Evolutionary conservation across 2,888 invertebrate genomes (phyloP), one percentile per base, ranked within the genome.

Genomic region (Drosophila pseudotakahashii): DNA sequence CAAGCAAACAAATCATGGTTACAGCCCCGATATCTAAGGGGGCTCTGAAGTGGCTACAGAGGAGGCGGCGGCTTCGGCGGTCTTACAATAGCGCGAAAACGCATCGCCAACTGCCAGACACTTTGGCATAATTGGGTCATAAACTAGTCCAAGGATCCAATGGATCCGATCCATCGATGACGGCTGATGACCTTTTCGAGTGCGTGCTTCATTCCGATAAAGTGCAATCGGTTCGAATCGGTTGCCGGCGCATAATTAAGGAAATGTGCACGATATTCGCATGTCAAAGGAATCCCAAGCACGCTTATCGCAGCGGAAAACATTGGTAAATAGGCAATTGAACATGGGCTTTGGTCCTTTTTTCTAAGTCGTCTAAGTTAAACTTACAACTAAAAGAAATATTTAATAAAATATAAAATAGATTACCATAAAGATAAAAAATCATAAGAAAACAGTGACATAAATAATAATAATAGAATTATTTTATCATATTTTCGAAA

Each of bases 111-210:
- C 77, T 85, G 86, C 66, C 87, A 87, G 79, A 84, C 73, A 78
- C 79, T 84, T 85, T 85, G 85, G 82, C 89, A 89, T 78, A 85
- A 89, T 85, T 87, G 88, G 85, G 88, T 89, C 85, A 85, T 54
- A 87, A 85, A 89, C 69, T 79, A 81, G 88, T 74, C 75, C 85
- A 85, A 89, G 85, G 85, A 84, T 78, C 53, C 55, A 2, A 19
- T 19, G 16, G 32, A 52, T 16, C 45, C 59, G 39, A 36, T 36
- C 36, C 36, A 32, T 50, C 58, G 52, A 60, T 72, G 55, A 58
- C 44, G 62, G 76, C 72, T 76, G 66, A 67, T 76, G 76, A 75
- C 72, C 76, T 75, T 75, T 71, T 69, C 16, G 57, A 58, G 53
- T 61, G 71, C 42, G 53, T 54, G 54, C 37, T 52, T n/a, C 63